Evolutionary conservation across 2,888 invertebrate species (phyloP), one percentile per base, ranked within the genome.

Genomic region (Harpalus rufipes): DNA sequence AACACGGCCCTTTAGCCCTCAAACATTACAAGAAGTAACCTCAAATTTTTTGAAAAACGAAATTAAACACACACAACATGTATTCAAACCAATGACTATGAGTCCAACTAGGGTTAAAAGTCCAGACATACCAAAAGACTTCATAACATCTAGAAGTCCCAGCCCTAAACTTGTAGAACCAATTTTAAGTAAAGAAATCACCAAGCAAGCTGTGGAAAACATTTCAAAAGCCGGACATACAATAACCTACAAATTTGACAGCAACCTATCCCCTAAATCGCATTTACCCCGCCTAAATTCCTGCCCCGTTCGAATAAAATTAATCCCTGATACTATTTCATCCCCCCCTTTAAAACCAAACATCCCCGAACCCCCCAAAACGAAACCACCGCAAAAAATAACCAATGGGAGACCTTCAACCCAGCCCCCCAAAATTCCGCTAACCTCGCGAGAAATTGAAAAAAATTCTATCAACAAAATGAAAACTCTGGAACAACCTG

Each of bases 191-290:
- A 86, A 65, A 86, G 85, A 39, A 87, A 88, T 6, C 90, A 91
- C 94, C 7, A 93, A 93, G 87, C 91, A 92, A n/a, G 94, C 95
- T 8, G 90, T 94, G 79, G 94, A 94, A 89, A 93, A 94, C 87
- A 95, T 95, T 88, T 92, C 94, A 44, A 94, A 93, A 89, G 95
- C 94, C 85, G 94, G 95, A n/a, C 93, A 92, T 83, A 93, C 94
- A 16, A 92, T 94, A 87, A 93, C 94, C 86, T 95, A 93, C 89
- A 92, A 92, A 85, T 94, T 95, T 89, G 91, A 91, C 81, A 91
- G 91, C 44, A 80, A 88, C 2, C 32, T 32, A 2, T 86, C 87
- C 58, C 72, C 72, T 0, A 74, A 74, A 86, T 87, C 88, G 86
- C 90, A 91, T 86, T 87, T 91, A 25, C 91, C 92, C 0, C 89